A percentile compares a stretch with the other conserved stretches of the same genome.
Conservation (phyloP, 2,888 invertebrate genomes). For the Taenaris catops region DNA sequence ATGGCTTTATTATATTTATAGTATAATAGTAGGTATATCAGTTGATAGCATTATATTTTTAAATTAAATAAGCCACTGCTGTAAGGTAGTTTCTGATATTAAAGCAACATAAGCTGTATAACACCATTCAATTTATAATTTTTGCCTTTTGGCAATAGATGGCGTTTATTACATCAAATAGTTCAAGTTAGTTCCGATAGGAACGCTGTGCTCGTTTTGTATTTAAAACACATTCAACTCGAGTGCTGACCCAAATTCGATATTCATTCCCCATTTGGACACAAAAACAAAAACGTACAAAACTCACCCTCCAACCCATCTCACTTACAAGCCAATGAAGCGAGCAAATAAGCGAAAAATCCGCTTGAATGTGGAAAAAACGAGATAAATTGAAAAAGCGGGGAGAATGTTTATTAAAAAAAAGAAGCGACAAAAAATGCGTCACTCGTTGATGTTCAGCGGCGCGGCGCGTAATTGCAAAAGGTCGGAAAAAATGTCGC, state of each 20-base stretch:
- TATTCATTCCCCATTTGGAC: constrained; percentile 27
- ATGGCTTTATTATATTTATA: no score
- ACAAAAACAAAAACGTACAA: constrained; percentile 45
- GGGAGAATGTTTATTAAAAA: constrained; percentile 37
- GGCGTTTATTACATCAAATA: no score
- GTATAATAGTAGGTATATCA: no score
- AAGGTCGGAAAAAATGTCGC: constrained; percentile 57
- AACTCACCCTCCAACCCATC: constrained; percentile 49
- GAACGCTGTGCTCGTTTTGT: no score
- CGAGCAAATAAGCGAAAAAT: constrained; percentile 77
- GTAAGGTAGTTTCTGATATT: no score
- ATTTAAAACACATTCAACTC: neutral
- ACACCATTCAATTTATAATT: no score
- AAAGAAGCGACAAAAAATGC: constrained; percentile 44
- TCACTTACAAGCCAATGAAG: constrained; percentile 78
- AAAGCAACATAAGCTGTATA: no score
- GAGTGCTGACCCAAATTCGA: constrained; percentile 30
- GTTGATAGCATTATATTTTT: no score
- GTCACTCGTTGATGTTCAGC: constrained; percentile 59
- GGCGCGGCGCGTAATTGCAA: constrained; percentile 58
- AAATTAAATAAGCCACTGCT: no score
- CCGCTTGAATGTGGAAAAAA: constrained; percentile 69
- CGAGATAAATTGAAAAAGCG: constrained; percentile 65
- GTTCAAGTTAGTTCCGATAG: no score
- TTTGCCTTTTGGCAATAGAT: no score